phyloP scores from a whole-genome alignment of 1,140 invertebrate genomes.

The Lethocerus indicus region DNA sequence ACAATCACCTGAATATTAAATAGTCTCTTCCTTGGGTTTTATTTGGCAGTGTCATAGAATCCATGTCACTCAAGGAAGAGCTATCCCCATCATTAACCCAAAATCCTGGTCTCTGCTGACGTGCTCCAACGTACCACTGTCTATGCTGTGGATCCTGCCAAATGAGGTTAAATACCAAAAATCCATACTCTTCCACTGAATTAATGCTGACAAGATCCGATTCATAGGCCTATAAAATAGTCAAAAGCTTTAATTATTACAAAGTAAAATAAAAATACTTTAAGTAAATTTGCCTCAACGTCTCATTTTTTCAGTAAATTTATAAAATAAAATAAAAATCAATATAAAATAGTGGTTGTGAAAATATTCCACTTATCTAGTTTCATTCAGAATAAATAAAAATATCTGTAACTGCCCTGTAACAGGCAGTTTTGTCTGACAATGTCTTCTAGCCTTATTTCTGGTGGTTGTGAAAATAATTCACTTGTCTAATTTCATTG shows the following conservation, averaged over 20 bases:
- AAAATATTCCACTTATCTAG: too few species aligned
- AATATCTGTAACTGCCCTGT: too few species aligned
- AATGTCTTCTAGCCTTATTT: too few species aligned
- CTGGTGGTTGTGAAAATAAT: too few species aligned
- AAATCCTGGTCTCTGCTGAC: conserved; percentile 48
- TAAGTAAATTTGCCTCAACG: background rate
- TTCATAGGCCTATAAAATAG: conserved; percentile 33
- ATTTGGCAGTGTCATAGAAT: conserved; percentile 61
- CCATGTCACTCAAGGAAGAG: conserved; percentile 53
- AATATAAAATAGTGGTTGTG: too few species aligned
- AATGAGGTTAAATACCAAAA: conserved; percentile 59
- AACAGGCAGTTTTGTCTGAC: too few species aligned
- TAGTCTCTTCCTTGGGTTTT: conserved; percentile 33
- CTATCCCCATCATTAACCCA: conserved; percentile 77
- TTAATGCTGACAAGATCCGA: conserved; percentile 66
- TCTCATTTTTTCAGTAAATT: background rate
- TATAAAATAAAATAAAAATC: background rate
- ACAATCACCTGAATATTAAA: conserved; percentile 34
- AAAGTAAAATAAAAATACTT: background rate
- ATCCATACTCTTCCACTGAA: conserved; percentile 70
- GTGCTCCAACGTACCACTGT: conserved; percentile 69
- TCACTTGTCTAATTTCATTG: too few species aligned
- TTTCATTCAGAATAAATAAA: too few species aligned
- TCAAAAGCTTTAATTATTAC: background rate
- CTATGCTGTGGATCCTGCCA: conserved; percentile 67